Base-by-base conservation (phyloP, 23 tunicate species). In the Styela clava region DNA sequence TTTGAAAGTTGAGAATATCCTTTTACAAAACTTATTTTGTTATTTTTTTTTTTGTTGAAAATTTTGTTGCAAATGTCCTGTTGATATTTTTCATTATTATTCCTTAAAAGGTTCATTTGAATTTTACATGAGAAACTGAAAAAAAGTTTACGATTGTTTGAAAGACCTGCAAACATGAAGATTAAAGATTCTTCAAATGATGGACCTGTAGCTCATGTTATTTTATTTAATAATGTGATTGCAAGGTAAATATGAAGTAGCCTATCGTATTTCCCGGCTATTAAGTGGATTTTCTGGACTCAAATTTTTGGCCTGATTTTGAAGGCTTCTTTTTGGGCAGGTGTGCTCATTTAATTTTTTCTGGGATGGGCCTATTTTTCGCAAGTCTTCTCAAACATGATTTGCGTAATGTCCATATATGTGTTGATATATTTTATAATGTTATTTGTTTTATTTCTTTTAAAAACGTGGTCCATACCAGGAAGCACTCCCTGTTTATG, bases 191-290 rank as follows among this genome's bases (percentile, higher is more conserved):
- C 87, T 7, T 30, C 79, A 1, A 56, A 2, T 22, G 98, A 93
- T 82, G 98, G 98, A 0, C 98, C 98, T 25, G 69, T 84, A 1
- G 98, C 98, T 12, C 98, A 93, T 24, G 79, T 93, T 20, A 34
- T 93, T 22, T 65, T 93, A 12, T 93, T 86, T 51, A 93, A 93
- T 69, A 87, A 88, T 81, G 51, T 71, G 34, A 21, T 80, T 34
- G 34, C 87, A 25, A 77, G 89, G 84, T 79, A 2, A n/a, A n/a
- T n/a, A 18, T 31, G 31, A 20, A 31, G 0, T 34, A 24, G n/a
- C n/a, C n/a, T n/a, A n/a, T n/a, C n/a, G n/a, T n/a, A n/a, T n/a
- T n/a, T n/a, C n/a, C n/a, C n/a, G n/a, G n/a, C n/a, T n/a, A n/a
- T n/a, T n/a, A n/a, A n/a, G n/a, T n/a, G n/a, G n/a, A n/a, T n/a